A percentile compares a stretch with the other conserved stretches of the same genome.
Evolutionary conservation across 1,140 invertebrate species (phyloP).

Genomic region (Pseudomyrmex sp.): DNA sequence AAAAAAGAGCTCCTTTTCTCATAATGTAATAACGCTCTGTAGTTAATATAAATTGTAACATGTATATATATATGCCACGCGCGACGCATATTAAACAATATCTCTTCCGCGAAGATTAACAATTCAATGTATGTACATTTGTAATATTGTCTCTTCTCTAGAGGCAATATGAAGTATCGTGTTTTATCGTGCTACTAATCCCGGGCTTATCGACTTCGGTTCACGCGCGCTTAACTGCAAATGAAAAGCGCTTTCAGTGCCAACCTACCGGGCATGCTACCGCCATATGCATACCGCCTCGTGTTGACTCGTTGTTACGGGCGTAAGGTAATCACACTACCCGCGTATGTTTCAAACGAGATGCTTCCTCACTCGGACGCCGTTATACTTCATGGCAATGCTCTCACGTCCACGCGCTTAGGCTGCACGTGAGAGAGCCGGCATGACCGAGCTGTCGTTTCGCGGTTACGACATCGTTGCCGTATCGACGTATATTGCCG

Average conservation of each 20-base stretch:
- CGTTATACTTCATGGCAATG: constrained; percentile 62
- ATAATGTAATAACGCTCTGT: background rate
- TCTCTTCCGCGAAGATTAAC: background rate
- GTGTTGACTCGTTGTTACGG: constrained; percentile 51
- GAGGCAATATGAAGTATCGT: background rate
- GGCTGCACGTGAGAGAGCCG: constrained; percentile 15
- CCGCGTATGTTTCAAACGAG: constrained; percentile 35
- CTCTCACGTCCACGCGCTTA: constrained; percentile 46
- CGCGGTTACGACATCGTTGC: constrained; percentile 71
- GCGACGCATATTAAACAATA: background rate
- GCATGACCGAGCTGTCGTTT: constrained; percentile 61
- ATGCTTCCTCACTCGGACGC: constrained; percentile 49
- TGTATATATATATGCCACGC: background rate
- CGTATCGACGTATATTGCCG: constrained; percentile 61
- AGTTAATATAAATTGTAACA: background rate
- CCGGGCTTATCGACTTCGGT: background rate
- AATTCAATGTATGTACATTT: background rate
- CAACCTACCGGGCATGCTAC: constrained; percentile 1
- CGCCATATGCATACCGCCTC: background rate
- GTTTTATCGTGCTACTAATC: background rate
- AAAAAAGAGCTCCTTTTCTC: background rate
- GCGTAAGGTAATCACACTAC: constrained; percentile 62
- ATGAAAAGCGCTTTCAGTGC: constrained; percentile 37
- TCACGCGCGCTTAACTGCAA: constrained; percentile 9
- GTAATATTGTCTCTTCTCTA: background rate